Conservation (phyloP, 2,888 invertebrate species). For the Hybos culiciformis region DNA sequence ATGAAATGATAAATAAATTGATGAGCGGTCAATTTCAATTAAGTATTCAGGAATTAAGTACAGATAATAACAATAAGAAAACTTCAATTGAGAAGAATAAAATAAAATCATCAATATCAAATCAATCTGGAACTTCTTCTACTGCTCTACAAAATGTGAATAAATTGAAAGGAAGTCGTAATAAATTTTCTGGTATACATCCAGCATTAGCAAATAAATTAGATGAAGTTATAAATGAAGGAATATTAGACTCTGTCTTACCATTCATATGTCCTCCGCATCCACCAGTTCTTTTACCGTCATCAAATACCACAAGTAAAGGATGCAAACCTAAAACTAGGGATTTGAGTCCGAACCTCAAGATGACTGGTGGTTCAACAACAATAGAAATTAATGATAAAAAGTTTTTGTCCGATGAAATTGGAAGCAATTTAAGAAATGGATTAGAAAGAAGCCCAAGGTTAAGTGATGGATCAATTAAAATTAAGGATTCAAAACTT, state of each 20-base stretch:
- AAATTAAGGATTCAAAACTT: no score
- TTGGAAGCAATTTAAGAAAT: no score
- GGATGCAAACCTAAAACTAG: no score
- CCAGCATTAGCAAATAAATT: slow-evolving; percentile 28
- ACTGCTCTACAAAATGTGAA: neutral
- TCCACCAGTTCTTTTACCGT: slow-evolving; percentile 14
- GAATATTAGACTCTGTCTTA: slow-evolving; percentile 66
- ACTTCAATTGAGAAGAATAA: neutral
- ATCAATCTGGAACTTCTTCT: neutral
- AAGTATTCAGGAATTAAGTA: slow-evolving; percentile 14
- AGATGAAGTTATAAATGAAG: slow-evolving; percentile 59
- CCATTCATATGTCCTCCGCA: slow-evolving; percentile 49
- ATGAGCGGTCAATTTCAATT: slow-evolving; percentile 12
- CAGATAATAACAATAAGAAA: slow-evolving; percentile 2
- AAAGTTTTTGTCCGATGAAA: no score
- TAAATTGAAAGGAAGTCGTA: slow-evolving; percentile 3
- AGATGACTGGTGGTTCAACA: no score
- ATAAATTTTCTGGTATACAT: slow-evolving; percentile 19
- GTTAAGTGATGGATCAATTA: no score
- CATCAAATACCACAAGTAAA: no score
- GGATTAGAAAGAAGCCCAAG: no score
- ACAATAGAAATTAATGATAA: no score
- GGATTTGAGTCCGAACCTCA: no score
- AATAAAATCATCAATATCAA: slow-evolving; percentile 5
- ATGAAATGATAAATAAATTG: slow-evolving; percentile 26